Evolutionary conservation across 2,797 vertebrate genomes (phyloP).

Genomic region (Coracias cyanogaster): DNA sequence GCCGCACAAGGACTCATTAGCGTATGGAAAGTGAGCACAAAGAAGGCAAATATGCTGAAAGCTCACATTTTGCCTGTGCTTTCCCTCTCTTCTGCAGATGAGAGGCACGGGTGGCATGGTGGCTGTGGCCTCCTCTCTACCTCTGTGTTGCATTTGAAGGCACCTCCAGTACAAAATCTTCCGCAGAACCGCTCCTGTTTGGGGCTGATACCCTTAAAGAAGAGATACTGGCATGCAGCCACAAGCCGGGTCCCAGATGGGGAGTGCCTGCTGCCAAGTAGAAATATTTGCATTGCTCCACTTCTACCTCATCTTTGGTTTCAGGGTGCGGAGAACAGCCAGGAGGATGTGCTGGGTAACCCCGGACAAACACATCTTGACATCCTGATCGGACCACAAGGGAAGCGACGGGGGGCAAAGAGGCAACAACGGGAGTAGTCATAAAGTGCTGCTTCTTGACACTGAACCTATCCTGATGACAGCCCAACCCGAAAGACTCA

Average conservation of each 20-base stretch:
- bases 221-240: background rate
- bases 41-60: background rate
- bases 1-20: background rate
- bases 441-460: background rate
- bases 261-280: background rate
- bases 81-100: background rate
- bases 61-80: background rate
- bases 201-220: background rate
- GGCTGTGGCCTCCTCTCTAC: fast-evolving
- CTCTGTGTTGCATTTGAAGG: background rate
- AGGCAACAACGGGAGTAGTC: background rate
- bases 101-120: background rate
- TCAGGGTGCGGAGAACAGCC: fast-evolving
- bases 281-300: background rate
- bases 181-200: background rate
- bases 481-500: constrained; percentile 28
- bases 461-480: background rate
- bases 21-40: background rate
- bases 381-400: background rate
- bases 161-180: background rate
- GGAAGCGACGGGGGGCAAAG: background rate
- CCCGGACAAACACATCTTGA: fast-evolving
- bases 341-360: background rate
- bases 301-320: background rate
- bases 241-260: background rate